Percentiles rank a stretch among this genome's conserved stretches.
These are phyloP conservation scores for Scartelaos histophorus DNA, from an alignment of 2,113 vertebrate genomes.

Conservation along the genomic window DNA sequence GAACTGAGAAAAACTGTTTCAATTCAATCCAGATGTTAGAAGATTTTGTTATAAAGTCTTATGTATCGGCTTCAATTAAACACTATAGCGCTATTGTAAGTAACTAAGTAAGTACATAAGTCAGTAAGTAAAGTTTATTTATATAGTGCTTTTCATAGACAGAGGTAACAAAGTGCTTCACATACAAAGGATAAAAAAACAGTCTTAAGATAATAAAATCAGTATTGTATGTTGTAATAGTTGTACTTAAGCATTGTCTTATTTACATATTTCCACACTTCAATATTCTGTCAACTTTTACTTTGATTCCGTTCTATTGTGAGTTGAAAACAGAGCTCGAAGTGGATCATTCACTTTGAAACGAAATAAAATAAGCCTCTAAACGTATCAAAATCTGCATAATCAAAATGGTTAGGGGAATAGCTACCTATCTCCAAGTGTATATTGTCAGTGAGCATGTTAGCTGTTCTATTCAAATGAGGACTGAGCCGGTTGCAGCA, in stretches of 20 bases:
- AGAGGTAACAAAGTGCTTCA: no score
- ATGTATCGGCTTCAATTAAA: neutral
- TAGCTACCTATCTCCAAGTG: neutral
- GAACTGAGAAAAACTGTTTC: neutral
- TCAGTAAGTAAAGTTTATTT: no score
- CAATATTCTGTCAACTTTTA: neutral
- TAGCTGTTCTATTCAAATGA: conserved; percentile 5
- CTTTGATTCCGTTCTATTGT: neutral
- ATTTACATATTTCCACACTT: neutral
- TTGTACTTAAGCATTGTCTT: neutral
- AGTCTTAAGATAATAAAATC: no score
- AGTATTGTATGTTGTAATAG: no score
- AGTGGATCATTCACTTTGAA: neutral
- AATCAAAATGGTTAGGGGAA: neutral
- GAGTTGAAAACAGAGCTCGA: neutral
- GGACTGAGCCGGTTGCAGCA: neutral
- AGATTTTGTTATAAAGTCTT: neutral
- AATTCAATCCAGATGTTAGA: neutral
- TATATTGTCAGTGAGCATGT: neutral
- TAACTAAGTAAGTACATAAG: no score
- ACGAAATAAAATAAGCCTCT: neutral
- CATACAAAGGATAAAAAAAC: no score
- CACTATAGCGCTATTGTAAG: neutral
- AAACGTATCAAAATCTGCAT: neutral
- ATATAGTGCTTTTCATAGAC: no score